These are phyloP conservation scores for Malaclemys terrapin DNA, from an alignment of 2,113 vertebrate species.

Conservation along the genomic window DNA sequence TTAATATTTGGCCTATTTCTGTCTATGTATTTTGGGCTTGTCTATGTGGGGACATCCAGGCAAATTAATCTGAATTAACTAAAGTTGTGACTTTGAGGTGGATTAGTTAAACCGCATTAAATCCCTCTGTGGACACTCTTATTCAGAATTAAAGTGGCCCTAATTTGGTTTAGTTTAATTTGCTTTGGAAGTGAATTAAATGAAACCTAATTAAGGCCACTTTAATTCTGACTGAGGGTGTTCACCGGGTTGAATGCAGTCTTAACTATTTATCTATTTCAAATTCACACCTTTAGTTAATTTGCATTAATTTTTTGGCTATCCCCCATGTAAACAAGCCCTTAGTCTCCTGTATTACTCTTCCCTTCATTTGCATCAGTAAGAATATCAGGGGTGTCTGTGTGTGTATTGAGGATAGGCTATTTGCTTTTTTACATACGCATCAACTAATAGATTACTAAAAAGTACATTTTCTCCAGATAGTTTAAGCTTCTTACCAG, in stretches of 20 bases:
- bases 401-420: background rate
- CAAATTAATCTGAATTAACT: background rate
- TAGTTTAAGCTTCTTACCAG: conserved; percentile 55
- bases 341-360: background rate
- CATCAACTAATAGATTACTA: conserved; percentile 60
- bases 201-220: background rate
- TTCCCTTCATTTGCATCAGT: background rate
- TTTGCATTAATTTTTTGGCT: background rate
- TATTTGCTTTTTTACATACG: conserved; percentile 54
- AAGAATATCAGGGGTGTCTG: conserved; percentile 7
- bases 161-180: background rate
- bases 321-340: background rate
- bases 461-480: conserved; percentile 63
- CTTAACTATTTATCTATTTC: background rate
- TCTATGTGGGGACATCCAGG: background rate
- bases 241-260: background rate
- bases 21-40: background rate
- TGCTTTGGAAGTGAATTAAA: background rate
- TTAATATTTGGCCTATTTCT: background rate
- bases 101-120: background rate
- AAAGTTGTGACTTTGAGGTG: background rate
- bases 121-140: background rate
- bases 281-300: background rate
- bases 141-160: background rate
- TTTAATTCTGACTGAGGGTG: background rate